phyloP scores from a whole-genome alignment of 2,113 vertebrate species.

The Oreochromis aureus region DNA sequence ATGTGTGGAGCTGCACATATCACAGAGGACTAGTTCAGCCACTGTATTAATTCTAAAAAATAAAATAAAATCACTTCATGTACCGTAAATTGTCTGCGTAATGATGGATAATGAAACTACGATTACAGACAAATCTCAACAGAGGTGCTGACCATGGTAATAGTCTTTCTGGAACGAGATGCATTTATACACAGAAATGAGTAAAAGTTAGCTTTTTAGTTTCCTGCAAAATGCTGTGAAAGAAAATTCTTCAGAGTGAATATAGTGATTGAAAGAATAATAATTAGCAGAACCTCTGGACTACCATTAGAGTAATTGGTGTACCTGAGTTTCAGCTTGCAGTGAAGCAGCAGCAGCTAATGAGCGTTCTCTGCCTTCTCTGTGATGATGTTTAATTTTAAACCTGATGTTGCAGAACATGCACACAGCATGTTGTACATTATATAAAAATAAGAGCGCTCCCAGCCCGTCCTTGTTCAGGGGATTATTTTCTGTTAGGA shows the following conservation, averaged over 20 bases:
- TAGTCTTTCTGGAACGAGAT: not conserved
- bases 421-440: conserved; percentile 28
- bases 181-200: not conserved
- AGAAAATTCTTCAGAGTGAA: not conserved
- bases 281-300: not conserved
- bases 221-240: not conserved
- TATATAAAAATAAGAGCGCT: conserved; percentile 44
- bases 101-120: not conserved
- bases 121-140: not conserved
- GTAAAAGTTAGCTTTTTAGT: not conserved
- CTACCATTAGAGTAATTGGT: not conserved
- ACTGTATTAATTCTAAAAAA: not conserved
- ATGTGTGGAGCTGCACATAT: not conserved
- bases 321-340: not conserved
- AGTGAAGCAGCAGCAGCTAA: conserved; percentile 9
- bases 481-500: conserved; percentile 47
- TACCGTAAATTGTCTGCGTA: not conserved
- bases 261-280: not conserved
- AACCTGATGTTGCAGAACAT: conserved; percentile 45
- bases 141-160: not conserved
- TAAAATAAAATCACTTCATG: not conserved
- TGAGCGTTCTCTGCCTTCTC: not conserved
- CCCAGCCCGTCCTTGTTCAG: conserved; percentile 59
- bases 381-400: conserved; percentile 20
- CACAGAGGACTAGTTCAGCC: not conserved